These are phyloP conservation scores for Argopecten irradians DNA, from an alignment of 1,140 invertebrate species.

Conservation along the genomic window DNA sequence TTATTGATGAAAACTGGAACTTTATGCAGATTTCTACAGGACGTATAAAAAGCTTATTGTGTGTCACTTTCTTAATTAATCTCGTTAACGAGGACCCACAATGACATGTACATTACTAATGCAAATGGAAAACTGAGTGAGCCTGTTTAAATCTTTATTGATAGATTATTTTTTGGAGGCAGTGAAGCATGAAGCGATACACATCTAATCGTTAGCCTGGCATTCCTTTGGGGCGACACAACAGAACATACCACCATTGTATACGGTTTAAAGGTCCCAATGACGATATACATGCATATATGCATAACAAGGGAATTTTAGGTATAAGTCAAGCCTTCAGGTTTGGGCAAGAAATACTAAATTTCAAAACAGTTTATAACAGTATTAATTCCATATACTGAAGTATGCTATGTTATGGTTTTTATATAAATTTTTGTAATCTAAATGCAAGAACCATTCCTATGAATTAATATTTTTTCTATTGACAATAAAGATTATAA, in stretches of 20 bases:
- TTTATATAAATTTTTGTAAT: too few species aligned
- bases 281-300: neutral
- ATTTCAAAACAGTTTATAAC: too few species aligned
- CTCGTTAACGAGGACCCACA: neutral
- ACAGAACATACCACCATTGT: neutral
- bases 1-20: neutral
- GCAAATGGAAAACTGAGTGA: neutral
- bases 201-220: neutral
- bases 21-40: neutral
- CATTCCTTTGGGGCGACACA: neutral
- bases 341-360: neutral
- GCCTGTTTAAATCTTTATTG: neutral
- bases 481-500: too few species aligned
- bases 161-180: neutral
- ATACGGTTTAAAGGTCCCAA: neutral
- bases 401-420: too few species aligned
- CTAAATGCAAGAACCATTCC: too few species aligned
- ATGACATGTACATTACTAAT: neutral
- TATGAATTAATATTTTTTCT: too few species aligned
- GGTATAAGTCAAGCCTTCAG: neutral
- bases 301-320: neutral
- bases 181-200: neutral
- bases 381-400: too few species aligned
- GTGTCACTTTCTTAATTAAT: neutral
- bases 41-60: neutral